Conservation (phyloP, 2,797 vertebrate species). For the Amblyopsis hoosieri region DNA sequence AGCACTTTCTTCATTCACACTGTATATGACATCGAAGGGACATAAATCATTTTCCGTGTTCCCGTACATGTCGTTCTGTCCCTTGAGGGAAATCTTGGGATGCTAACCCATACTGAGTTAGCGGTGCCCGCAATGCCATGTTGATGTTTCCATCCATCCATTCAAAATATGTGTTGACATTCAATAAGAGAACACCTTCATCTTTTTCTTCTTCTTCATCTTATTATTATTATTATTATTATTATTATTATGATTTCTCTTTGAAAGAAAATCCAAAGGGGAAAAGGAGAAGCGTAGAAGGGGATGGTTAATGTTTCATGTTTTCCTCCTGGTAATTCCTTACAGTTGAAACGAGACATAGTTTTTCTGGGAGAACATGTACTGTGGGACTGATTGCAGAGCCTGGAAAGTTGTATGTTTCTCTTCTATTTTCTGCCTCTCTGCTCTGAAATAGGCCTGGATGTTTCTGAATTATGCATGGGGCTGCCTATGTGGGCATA, state of each 20-base stretch:
- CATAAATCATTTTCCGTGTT: slow-evolving; percentile 61
- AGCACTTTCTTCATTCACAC: slow-evolving; percentile 10
- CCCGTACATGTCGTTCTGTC: slow-evolving; percentile 39
- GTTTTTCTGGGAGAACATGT: slow-evolving; percentile 61
- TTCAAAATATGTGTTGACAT: not conserved
- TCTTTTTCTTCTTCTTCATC: too few species aligned
- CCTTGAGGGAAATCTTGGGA: slow-evolving; percentile 19
- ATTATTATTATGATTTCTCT: too few species aligned
- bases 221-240: too few species aligned
- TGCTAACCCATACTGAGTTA: slow-evolving; percentile 29
- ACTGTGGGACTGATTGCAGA: slow-evolving; percentile 63
- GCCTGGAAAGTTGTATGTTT: slow-evolving; percentile 56
- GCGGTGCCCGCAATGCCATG: not conserved
- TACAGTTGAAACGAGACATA: slow-evolving; percentile 59
- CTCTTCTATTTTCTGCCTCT: slow-evolving; percentile 52
- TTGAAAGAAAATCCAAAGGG: slow-evolving; percentile 47
- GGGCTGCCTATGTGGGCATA: slow-evolving; percentile 63
- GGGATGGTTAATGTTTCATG: slow-evolving; percentile 73
- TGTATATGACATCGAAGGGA: slow-evolving; percentile 11
- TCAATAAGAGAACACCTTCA: not conserved
- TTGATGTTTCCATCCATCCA: not conserved
- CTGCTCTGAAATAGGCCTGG: slow-evolving; percentile 64
- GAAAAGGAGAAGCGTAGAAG: slow-evolving; percentile 30
- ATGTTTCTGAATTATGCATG: slow-evolving; percentile 71
- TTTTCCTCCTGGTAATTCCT: slow-evolving; percentile 66